Base-by-base conservation (phyloP, 1,140 invertebrate species). In the Listronotus bonariensis region DNA sequence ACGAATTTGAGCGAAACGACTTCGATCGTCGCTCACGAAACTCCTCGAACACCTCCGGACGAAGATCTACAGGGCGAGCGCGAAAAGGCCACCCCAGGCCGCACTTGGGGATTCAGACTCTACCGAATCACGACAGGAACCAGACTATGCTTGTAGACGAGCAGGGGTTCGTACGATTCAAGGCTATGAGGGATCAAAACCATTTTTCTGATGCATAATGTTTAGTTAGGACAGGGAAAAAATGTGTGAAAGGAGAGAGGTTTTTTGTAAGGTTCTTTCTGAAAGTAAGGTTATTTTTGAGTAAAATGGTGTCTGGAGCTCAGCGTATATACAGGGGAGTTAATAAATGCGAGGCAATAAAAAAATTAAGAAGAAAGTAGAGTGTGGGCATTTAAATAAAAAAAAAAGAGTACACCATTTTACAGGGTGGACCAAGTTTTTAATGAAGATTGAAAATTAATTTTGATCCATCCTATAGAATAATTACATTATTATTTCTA, bases 161-260 rank as follows among this genome's bases (percentile, higher is more conserved):
- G 71, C 89, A 92, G 69, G 91, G 92, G 1, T 92, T 93, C 75
- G 87, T 93, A 1, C 82, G 92, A 53, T 93, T 93, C 80, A 83
- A 90, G 56, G 74, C 76, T n/a, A 68, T 77, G 70, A 73, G 76
- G 60, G 75, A 77, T 53, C 64, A 74, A 42, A 73, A 73, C 46
- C 76, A 77, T 51, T 77, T 72, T 64, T 74, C 74, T 45, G 76
- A 77, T 60, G 74, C 76, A 68, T 77, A 74, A 74, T 65, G 68
- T 64, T 70, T 70, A 63, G 58, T 70, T 53, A 63, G 65, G 31
- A 59, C 68, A 67, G 65, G 48, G 65, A 56, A 65, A 49, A 67
- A 70, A 65, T 60, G 56, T 62, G 61, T 65, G 57, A 66, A 65
- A 45, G 68, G 60, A 11, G 68, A 70, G 65, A n/a, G 62, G 67